A percentile compares a stretch with the other conserved stretches of the same genome.
These are phyloP conservation scores for Rhyzopertha dominica DNA, from an alignment of 1,140 invertebrate genomes.

Conservation along the genomic window DNA sequence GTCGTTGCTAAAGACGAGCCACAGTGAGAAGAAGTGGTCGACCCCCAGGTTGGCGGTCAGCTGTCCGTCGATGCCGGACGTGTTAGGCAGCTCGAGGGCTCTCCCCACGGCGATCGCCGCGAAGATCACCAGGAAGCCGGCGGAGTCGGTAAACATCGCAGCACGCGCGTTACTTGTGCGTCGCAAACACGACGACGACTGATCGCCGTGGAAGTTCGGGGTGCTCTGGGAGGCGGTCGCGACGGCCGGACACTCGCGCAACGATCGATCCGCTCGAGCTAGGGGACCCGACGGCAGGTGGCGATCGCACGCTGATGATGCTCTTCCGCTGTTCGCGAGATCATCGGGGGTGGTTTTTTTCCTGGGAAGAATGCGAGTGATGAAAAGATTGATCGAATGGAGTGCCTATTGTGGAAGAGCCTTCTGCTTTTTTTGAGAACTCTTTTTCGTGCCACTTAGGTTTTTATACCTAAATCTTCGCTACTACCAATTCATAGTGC, in stretches of 20 bases:
- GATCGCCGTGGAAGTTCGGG: conserved; percentile 1
- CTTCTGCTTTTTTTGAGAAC: no score
- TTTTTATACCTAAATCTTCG: no score
- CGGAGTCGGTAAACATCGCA: conserved; percentile 21
- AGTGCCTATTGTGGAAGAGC: no score
- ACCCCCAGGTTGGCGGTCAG: conserved; percentile 47
- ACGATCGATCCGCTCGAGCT: conserved; percentile 16
- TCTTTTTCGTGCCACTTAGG: no score
- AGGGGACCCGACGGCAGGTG: no score
- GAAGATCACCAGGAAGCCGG: conserved; percentile 17
- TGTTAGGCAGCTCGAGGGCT: conserved; percentile 49
- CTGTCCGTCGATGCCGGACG: conserved; percentile 48
- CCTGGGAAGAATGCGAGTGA: no score
- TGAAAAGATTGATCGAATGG: no score
- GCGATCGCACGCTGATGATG: no score
- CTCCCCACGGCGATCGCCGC: conserved; percentile 30
- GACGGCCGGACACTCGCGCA: conserved; percentile 15
- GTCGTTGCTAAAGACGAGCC: conserved; percentile 52
- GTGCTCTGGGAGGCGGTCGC: conserved; percentile 7
- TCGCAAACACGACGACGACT: conserved; percentile 18
- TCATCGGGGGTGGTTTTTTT: no score
- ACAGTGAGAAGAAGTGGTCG: conserved; percentile 52
- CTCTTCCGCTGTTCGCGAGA: no score
- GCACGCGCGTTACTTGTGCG: conserved; percentile 17
- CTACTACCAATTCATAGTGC: no score